Base-by-base conservation (phyloP, 2,113 vertebrate genomes). In the Galbula dea region DNA sequence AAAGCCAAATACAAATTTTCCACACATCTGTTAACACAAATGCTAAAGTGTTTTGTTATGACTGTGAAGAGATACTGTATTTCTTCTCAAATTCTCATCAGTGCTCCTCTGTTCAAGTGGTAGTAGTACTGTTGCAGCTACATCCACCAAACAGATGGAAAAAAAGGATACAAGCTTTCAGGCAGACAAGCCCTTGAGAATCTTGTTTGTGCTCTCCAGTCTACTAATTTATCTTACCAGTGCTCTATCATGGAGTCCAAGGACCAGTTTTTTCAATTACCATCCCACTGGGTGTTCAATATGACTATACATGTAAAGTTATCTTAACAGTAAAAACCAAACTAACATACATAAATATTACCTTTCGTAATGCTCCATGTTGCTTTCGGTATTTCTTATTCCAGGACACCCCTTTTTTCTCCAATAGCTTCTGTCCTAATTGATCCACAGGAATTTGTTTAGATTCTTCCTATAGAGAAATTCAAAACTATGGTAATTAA, bases 381-480 rank as follows among this genome's bases (percentile, higher is more conserved):
- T 98, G 97, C 86, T 99, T 99, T 74, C 97, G 98, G 59, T 98
- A 99, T 77, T 97, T 99, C 97, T 99, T 99, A 96, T 98, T 99
- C 99, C 99, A 99, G 19, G 99, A 99, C 39, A 98, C 93, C 27
- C 98, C 98, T 52, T 96, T 98, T 90, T 98, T 99, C 93, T 99
- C 97, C 97, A 99, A 88, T n/a, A 99, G 94, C 91, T 98, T 99
- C 95, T 99, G 99, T 51, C 99, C 98, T 57, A 99, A 94, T 24
- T 98, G 99, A 96, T 99, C 98, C 74, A 99, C 46, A 1, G 97
- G 75, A 58, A 98, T 96, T 83, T 95, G 84, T 74, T 95, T 97
- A 21, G 34, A 86, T 45, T 97, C 94, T 90, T 97, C 97, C 98
- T 98, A 88, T 13, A 23, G 68, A 90, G 43, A 90, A 88, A 91